Base-by-base conservation (phyloP, 2,888 invertebrate species). In the Marasmarcha lunaedactyla region DNA sequence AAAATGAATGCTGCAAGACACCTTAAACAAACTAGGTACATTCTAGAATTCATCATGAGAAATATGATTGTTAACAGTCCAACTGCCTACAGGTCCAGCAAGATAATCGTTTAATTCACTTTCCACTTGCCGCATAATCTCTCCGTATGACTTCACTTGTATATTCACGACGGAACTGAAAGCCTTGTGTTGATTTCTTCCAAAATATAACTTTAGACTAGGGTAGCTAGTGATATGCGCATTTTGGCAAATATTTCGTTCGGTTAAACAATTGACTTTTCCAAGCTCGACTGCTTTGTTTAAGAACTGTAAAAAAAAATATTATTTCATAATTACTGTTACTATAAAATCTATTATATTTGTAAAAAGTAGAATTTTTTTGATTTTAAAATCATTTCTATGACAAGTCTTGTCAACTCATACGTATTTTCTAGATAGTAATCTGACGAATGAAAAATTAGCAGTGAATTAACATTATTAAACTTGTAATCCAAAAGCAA, bases 171-270 rank as follows among this genome's bases (percentile, higher is more conserved):
- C 63, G 34, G 59, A 61, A 47, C 67, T 69, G 41, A 62, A 60
- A 6, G 52, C 41, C 33, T 64, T 65, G 6, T 49, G 57, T 0
- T 46, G 47, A 42, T 62, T 71, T 6, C 72, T 51, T 15, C 44
- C 49, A 2, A 77, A 50, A 49, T 78, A 84, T 0, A 84, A 52
- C 11, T 63, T 63, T 2, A 84, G 59, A 0, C 73, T 63, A 0
- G 84, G 84, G 47, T 84, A 84, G 39, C 64, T 62, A 20, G 59
- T 59, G 15, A 84, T 64, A 26, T 71, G 70, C 43, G 84, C 78
- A 48, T 71, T 66, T 42, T 74, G 72, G 46, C 84, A 84, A 1
- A 83, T 46, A 1, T 63, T 60, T 1, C 78, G 63, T 15, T 83
- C 79, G 2, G 55, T 56, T 4, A 77, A 42, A 51, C 84, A 84